Evolutionary conservation across 2,888 invertebrate genomes (phyloP), one percentile per base, ranked within the genome.

Genomic region (Poecilobothrus nobilitatus): DNA sequence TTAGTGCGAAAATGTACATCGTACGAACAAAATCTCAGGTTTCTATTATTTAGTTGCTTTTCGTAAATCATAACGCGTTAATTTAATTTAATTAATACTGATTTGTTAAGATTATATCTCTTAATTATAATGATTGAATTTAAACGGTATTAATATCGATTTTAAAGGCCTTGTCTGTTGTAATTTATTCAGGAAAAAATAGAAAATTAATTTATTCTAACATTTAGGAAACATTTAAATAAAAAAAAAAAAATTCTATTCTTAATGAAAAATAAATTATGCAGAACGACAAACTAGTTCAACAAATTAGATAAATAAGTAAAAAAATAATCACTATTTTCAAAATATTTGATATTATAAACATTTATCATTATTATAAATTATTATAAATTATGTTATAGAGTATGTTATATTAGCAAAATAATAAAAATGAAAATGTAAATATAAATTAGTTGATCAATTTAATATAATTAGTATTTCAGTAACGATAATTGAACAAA

Each of bases 331-430:
- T 3, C 53, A 37, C 1, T 53, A 53, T 53, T 53, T 37, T 53
- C 9, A n/a, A n/a, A 53, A 53, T 53, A 53, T 53, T 53, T 53
- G 15, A 53, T 53, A 53, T 53, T 53, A n/a, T 18, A 18, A 18
- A 53, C 53, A 53, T 15, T 44, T 53, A 53, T 18, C 15, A 53
- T 18, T 53, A 53, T 53, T 15, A 53, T 53, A 53, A 53, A 53
- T 53, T 53, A 53, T 53, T 53, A 53, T n/a, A 53, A 53, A 53
- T 18, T 53, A 53, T 53, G 53, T 53, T 53, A 53, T 53, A 53
- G 18, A 53, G 53, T 53, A 53, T 53, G 53, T 53, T 53, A 53
- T 53, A 53, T 53, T 53, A 53, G 53, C 53, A 53, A 15, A 53
- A 53, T 10, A 37, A 37, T 10, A 37, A 37, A 37, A 53, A 18